These are phyloP conservation scores for Lepidurus apus DNA, from an alignment of 1,140 invertebrate species.

Conservation along the genomic window DNA sequence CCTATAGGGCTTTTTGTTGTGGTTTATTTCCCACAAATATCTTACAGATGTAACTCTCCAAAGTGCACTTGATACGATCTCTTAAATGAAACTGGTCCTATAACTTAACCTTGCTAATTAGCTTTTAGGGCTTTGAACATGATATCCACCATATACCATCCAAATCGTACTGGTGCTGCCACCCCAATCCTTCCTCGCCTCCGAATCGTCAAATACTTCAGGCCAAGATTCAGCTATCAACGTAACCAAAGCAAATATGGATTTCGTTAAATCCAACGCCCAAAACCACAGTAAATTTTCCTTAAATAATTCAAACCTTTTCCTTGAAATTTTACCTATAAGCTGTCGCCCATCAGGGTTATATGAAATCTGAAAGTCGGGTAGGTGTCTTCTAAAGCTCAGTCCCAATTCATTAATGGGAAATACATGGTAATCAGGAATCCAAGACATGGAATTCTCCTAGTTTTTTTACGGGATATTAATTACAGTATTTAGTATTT, in stretches of 20 bases:
- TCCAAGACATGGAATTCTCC: no score
- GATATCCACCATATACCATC: conserved; percentile 61
- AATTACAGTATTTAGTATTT: no score
- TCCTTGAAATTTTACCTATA: conserved; percentile 60
- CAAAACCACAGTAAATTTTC: not conserved
- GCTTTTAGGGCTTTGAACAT: conserved; percentile 60
- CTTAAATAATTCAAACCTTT: conserved; percentile 17
- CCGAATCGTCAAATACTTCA: conserved; percentile 81
- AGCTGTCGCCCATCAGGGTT: conserved; percentile 73
- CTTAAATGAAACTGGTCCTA: no score
- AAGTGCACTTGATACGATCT: no score
- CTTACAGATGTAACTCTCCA: no score
- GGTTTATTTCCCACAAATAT: no score
- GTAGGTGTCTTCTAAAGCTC: conserved; percentile 68
- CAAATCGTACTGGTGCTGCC: conserved; percentile 73
- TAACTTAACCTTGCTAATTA: conserved; percentile 34
- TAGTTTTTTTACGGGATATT: no score
- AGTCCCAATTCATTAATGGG: no score
- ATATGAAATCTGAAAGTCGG: conserved; percentile 72
- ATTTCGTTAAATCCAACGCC: no score
- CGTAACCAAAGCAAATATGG: conserved; percentile 35
- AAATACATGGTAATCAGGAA: no score
- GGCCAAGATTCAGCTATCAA: conserved; percentile 83
- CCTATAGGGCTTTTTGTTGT: no score
- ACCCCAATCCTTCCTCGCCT: conserved; percentile 83